These are phyloP conservation scores for Scaptomyza hsui DNA, from an alignment of 1,140 invertebrate species.

Conservation along the genomic window DNA sequence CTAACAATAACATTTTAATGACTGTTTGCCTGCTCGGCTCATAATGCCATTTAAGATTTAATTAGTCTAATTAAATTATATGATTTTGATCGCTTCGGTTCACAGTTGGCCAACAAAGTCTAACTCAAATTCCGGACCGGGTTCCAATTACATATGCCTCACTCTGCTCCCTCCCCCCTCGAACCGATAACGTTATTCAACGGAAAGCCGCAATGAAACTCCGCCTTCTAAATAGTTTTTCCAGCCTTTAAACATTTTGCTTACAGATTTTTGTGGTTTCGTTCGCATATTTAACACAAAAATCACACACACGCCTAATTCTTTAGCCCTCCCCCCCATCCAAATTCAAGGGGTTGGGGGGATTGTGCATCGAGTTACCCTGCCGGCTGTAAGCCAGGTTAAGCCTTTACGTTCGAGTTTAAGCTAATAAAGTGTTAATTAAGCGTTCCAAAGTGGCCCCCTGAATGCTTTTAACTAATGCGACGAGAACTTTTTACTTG, in stretches of 20 bases:
- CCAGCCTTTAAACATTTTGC: constrained; percentile 64
- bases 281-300: constrained; percentile 58
- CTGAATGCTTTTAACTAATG: constrained; percentile 50
- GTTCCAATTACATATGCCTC: constrained; percentile 40
- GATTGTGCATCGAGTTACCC: constrained; percentile 22
- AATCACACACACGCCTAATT: constrained; percentile 28
- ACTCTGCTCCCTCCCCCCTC: no score
- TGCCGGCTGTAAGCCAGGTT: constrained; percentile 47
- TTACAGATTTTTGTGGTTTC: constrained; percentile 58
- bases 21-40: constrained; percentile 11
- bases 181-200: background rate
- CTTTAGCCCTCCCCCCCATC: background rate
- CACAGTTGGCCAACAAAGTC: constrained; percentile 18
- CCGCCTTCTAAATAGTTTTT: constrained; percentile 53
- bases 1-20: constrained; percentile 17
- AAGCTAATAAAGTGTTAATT: constrained; percentile 71
- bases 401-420: constrained; percentile 49
- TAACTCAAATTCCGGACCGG: constrained; percentile 23
- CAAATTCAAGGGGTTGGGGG: no score
- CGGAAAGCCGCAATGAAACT: constrained; percentile 14
- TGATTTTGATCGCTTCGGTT: constrained; percentile 52
- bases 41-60: constrained; percentile 36
- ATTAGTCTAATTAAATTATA: constrained; percentile 62
- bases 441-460: constrained; percentile 60
- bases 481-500: constrained; percentile 21